Evolutionary conservation across 30 jellyfish, hydroid and myxozoan species (phyloP).

Genomic region (Pelagia noctiluca): DNA sequence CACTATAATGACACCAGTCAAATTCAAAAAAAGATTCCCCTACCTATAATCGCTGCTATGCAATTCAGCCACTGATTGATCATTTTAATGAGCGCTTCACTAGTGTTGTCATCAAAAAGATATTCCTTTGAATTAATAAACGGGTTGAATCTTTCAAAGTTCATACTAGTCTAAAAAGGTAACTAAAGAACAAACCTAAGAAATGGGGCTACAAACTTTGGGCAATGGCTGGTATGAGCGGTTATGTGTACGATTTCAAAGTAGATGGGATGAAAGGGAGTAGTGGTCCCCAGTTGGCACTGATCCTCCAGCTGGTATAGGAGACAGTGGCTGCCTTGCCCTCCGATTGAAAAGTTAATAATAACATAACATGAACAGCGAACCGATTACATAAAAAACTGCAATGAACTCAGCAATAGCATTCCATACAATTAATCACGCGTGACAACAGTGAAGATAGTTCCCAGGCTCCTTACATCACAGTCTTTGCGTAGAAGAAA

Average conservation of each 20-base stretch:
- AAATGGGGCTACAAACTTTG: constrained; percentile 71
- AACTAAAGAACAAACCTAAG: constrained; percentile 69
- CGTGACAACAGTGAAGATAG: too few species aligned
- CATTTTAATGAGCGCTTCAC: constrained; percentile 10
- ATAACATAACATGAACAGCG: constrained; percentile 1
- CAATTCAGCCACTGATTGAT: constrained; percentile 31
- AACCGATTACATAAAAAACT: constrained; percentile 3
- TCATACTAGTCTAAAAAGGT: constrained; percentile 21
- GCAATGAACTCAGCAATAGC: too few species aligned
- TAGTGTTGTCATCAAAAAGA: too few species aligned
- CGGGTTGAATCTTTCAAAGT: constrained; percentile 69
- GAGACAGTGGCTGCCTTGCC: constrained; percentile 68
- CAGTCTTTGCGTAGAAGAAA: too few species aligned
- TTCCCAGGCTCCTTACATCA: too few species aligned
- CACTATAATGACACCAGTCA: too few species aligned
- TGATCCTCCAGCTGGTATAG: constrained; percentile 50
- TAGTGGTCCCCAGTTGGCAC: constrained; percentile 59
- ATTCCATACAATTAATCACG: too few species aligned
- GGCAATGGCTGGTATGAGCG: constrained; percentile 70
- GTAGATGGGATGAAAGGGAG: constrained; percentile 62
- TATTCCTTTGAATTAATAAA: constrained; percentile 9
- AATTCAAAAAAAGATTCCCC: background rate
- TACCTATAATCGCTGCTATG: constrained; percentile 1
- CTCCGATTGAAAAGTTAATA: constrained; percentile 25
- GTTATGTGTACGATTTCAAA: constrained; percentile 62